Conservation (phyloP, 2,113 vertebrate genomes). For the Seriola dumerili region DNA sequence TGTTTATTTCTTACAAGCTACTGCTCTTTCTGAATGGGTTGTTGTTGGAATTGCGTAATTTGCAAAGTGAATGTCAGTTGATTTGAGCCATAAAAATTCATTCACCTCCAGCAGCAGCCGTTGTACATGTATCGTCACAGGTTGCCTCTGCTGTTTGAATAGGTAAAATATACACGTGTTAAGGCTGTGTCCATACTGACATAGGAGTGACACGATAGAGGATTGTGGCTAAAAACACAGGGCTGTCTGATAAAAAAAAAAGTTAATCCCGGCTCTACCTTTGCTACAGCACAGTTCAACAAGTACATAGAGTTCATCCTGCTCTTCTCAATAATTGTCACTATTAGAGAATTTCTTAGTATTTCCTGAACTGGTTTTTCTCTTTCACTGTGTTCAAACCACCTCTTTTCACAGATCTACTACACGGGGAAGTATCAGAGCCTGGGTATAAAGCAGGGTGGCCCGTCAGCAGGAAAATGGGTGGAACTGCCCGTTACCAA, state of each 20-base stretch:
- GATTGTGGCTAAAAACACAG: neutral
- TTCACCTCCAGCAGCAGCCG: neutral
- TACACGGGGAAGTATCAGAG: conserved; percentile 99
- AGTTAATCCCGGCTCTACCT: neutral
- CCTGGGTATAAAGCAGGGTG: conserved; percentile 98
- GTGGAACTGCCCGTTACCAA: conserved; percentile 97
- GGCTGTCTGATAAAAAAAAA: neutral
- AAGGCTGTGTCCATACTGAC: neutral
- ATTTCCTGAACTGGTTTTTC: neutral
- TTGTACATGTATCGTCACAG: neutral
- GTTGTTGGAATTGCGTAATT: neutral
- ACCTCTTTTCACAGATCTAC: conserved; percentile 88
- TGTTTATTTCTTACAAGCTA: neutral
- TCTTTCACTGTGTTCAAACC: conserved; percentile 4
- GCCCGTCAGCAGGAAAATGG: conserved; percentile 97
- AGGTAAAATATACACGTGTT: neutral
- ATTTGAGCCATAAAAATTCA: conserved; percentile 8
- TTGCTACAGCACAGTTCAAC: neutral
- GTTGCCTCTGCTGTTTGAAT: conserved; percentile 26
- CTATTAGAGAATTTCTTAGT: too few species aligned
- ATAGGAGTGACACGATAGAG: neutral
- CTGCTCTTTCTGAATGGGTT: neutral
- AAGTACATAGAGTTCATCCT: neutral
- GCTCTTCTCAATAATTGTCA: neutral
- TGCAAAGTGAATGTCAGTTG: neutral